Evolutionary conservation across 2,113 vertebrate species (phyloP), one percentile per base, ranked within the genome.

Genomic region (Edolisoma coerulescens): DNA sequence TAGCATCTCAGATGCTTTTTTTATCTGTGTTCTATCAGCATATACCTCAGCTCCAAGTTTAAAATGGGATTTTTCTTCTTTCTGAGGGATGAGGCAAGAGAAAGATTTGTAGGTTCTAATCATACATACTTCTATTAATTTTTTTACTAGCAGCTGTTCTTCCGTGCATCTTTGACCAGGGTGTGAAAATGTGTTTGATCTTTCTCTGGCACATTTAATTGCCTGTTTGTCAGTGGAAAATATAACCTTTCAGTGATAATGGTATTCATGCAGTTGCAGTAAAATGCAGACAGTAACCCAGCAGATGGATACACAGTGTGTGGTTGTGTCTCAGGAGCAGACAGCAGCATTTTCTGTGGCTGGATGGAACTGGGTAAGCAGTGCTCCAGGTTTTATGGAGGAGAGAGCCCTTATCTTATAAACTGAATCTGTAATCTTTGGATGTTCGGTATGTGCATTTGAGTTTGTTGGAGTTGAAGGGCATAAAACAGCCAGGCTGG

Each of bases 151-250:
- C 79, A 89, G 59, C 45, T 61, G 39, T 61, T 60, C 27, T 20
- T 84, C 37, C 21, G 4, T 68, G 8, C 2, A 1, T 69, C 21
- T 52, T 71, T 74, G 61, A 59, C 64, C 49, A 28, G 37, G 50
- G 70, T 88, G 75, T 94, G 53, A 85, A 85, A 73, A 49, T 22
- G 60, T 7, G 19, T 76, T 73, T 85, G 78, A 81, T 95, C 54
- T 80, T 81, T 84, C 56, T 53, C 54, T 91, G 89, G 49, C 70
- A 65, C 49, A 5, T 75, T 41, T 45, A 57, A 30, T 44, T 52
- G 42, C 35, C 60, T 78, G 32, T 24, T 52, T 93, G 54, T 84
- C 65, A 41, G 67, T 33, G 53, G 65, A 10, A 90, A 87, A 60
- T 16, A 23, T 0, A 39, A 11, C 10, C 78, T 91, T 49, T 13